Percentiles rank a stretch among this genome's conserved stretches.
Conservation (phyloP, 2,888 invertebrate genomes). For the Torymus tubicola region DNA sequence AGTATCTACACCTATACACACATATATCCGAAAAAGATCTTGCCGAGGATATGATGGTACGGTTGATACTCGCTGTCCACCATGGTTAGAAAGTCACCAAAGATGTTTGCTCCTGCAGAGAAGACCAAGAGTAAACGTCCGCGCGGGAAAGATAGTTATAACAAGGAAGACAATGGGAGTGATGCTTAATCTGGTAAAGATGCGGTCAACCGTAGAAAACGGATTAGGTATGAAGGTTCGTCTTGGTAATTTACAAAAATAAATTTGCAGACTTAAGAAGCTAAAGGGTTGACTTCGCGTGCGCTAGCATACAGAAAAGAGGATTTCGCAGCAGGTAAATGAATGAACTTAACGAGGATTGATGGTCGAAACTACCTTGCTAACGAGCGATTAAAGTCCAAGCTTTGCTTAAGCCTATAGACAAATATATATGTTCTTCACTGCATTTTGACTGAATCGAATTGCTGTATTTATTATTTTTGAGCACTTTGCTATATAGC, state of each 20-base stretch:
- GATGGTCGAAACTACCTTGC: conserved; percentile 2
- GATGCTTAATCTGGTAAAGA: conserved; percentile 64
- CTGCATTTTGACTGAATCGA: too few relatives aligned
- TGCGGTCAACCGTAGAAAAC: conserved; percentile 64
- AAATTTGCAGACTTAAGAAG: not conserved
- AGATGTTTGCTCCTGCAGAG: conserved; percentile 28
- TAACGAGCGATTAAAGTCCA: conserved; percentile 22
- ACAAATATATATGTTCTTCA: too few relatives aligned
- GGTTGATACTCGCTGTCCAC: not conserved
- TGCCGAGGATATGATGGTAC: too few relatives aligned
- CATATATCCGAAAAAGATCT: too few relatives aligned
- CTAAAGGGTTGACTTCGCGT: conserved; percentile 33
- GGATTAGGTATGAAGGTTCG: conserved; percentile 58
- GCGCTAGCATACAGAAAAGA: not conserved
- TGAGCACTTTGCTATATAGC: too few relatives aligned
- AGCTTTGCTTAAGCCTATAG: not conserved
- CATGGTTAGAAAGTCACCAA: conserved; percentile 20
- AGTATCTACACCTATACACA: too few relatives aligned
- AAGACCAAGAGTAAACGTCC: conserved; percentile 7
- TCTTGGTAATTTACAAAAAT: too few relatives aligned
- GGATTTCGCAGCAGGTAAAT: not conserved
- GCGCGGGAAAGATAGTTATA: not conserved
- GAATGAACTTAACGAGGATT: conserved; percentile 12
- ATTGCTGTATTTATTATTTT: too few relatives aligned
- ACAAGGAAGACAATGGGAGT: not conserved